These are phyloP conservation scores for Andrena trimmerana DNA, from an alignment of 2,888 invertebrate species.

Conservation along the genomic window DNA sequence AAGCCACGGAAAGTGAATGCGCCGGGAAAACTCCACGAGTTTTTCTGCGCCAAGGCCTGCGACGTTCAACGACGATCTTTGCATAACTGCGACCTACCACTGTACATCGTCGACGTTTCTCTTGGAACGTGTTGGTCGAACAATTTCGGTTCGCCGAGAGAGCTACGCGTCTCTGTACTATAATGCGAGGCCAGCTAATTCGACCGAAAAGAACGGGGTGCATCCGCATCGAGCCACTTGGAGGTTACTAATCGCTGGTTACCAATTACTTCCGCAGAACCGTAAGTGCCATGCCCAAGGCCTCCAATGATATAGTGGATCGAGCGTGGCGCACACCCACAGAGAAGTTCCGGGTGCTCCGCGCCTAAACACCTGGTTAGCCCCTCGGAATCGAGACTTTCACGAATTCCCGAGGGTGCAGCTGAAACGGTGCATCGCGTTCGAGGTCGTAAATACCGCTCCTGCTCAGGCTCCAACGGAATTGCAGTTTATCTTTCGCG, in stretches of 20 bases:
- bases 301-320: conserved; percentile 24
- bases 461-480: conserved; percentile 36
- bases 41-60: conserved; percentile 6
- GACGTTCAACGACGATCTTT: conserved; percentile 9
- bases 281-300: conserved; percentile 3
- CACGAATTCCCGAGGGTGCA: conserved; percentile 19
- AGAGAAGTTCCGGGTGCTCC: conserved; percentile 35
- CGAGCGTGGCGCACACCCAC: conserved; percentile 1
- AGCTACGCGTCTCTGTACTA: neutral
- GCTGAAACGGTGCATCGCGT: conserved; percentile 13
- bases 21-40: conserved; percentile 7
- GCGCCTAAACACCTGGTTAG: conserved; percentile 40
- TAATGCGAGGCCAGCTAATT: neutral
- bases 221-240: neutral
- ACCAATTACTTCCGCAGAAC: neutral
- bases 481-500: conserved; percentile 60
- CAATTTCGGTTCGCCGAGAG: conserved; percentile 5
- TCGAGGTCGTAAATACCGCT: conserved; percentile 40
- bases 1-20: conserved; percentile 8
- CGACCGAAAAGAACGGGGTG: no score
- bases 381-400: conserved; percentile 34
- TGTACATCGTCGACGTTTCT: neutral
- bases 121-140: conserved; percentile 7
- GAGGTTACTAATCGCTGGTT: conserved; percentile 15
- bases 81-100: conserved; percentile 26